Evolutionary conservation across 1,140 invertebrate species (phyloP).

Genomic region (Cydia strobilella): DNA sequence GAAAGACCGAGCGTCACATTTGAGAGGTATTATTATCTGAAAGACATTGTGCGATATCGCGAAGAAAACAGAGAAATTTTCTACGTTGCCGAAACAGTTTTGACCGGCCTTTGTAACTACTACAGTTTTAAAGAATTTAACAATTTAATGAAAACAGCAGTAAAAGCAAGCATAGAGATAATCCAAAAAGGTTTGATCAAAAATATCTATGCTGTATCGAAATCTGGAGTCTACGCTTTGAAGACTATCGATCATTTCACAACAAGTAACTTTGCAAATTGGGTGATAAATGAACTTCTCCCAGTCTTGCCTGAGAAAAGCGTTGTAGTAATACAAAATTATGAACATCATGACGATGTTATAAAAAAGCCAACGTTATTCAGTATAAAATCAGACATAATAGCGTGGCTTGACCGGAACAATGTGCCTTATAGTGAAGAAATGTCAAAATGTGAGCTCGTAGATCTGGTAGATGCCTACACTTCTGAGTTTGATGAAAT

Average conservation of each 20-base stretch:
- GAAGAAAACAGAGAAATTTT: constrained; percentile 36
- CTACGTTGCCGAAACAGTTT: constrained; percentile 37
- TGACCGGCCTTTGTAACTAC: constrained; percentile 8
- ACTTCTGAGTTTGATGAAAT: constrained; percentile 41
- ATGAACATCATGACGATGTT: constrained; percentile 37
- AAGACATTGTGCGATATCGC: constrained; percentile 38
- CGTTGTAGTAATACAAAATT: constrained; percentile 44
- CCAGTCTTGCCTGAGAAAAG: constrained; percentile 36
- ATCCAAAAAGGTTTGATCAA: not conserved
- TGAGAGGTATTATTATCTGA: constrained; percentile 53
- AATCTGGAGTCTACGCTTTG: constrained; percentile 31
- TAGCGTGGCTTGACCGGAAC: constrained; percentile 46
- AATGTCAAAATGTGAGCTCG: constrained; percentile 47
- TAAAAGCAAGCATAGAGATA: not conserved
- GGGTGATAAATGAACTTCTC: constrained; percentile 34
- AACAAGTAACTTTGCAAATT: constrained; percentile 35
- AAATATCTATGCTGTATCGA: constrained; percentile 40
- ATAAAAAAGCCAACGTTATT: constrained; percentile 35
- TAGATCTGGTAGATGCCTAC: constrained; percentile 40
- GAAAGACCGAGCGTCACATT: constrained; percentile 46
- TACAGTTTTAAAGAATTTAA: constrained; percentile 32
- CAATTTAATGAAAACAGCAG: not conserved
- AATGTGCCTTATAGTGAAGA: constrained; percentile 39
- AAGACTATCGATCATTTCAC: constrained; percentile 26
- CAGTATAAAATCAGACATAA: constrained; percentile 47